phyloP scores from a whole-genome alignment of 2,797 vertebrate genomes.

The Dromococcyx pavoninus region DNA sequence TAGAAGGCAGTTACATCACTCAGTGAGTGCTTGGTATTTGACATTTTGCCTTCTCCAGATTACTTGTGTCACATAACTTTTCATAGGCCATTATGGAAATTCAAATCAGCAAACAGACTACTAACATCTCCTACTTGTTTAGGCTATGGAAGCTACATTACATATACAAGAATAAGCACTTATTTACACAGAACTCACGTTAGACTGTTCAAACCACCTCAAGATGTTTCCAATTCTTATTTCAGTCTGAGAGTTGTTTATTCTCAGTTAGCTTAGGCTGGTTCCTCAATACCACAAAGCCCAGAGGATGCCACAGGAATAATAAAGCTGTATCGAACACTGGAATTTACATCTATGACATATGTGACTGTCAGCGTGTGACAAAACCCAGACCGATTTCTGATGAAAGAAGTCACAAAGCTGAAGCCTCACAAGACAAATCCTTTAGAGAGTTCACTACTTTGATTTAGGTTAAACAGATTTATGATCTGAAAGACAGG shows the following conservation, averaged over 20 bases:
- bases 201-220: not conserved
- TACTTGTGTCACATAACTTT: slow-evolving; percentile 4
- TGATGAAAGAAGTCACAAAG: not conserved
- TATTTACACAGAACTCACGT: not conserved
- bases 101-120: slow-evolving; percentile 26
- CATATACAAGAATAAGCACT: not conserved
- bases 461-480: not conserved
- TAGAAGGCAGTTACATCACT: not conserved
- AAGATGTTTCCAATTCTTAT: not conserved
- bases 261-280: not conserved
- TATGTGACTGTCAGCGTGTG: not conserved
- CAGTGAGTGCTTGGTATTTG: not conserved
- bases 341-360: not conserved
- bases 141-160: not conserved
- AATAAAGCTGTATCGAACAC: not conserved
- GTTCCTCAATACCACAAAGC: not conserved
- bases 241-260: not conserved
- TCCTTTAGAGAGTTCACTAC: not conserved
- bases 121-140: slow-evolving; percentile 26
- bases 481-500: not conserved
- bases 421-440: not conserved
- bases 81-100: not conserved
- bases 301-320: not conserved
- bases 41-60: slow-evolving; percentile 40
- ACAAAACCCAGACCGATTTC: not conserved